phyloP scores from a whole-genome alignment of 2,888 invertebrate genomes.

The Polydrusus cervinus region DNA sequence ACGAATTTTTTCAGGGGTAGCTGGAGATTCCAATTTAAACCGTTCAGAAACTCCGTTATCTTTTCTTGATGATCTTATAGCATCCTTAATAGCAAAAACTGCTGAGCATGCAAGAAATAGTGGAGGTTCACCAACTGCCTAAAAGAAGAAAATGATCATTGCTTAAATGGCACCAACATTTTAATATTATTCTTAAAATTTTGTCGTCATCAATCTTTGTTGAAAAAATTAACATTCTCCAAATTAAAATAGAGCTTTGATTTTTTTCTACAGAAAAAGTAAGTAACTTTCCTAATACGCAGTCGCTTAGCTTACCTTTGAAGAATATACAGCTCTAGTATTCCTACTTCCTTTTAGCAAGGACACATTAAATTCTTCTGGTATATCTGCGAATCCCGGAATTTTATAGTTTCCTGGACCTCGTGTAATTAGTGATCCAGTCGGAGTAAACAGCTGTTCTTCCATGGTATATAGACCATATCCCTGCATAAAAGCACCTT shows the following conservation, averaged over 20 bases:
- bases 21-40: conserved; percentile 86
- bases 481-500: conserved; percentile 96
- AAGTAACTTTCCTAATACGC: no score
- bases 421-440: conserved; percentile 85
- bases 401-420: conserved; percentile 97
- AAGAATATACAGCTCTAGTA: conserved; percentile 93
- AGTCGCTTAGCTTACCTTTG: conserved; percentile 79
- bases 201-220: no score
- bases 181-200: no score
- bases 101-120: conserved; percentile 89
- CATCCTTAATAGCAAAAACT: conserved; percentile 92
- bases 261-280: no score
- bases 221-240: no score
- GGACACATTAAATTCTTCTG: conserved; percentile 92
- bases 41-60: conserved; percentile 77
- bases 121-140: conserved; percentile 98
- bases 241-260: no score
- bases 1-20: conserved; percentile 90
- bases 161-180: no score
- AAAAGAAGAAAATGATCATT: conserved; percentile 59
- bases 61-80: conserved; percentile 84
- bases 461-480: conserved; percentile 94
- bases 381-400: conserved; percentile 94
- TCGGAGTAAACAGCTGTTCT: conserved; percentile 89
- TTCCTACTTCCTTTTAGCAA: conserved; percentile 91